A percentile compares a stretch with the other conserved stretches of the same genome.
Evolutionary conservation across 35 echinoderm and acorn worm genomes (phyloP).

Genomic region (Heliocidaris erythrogramma): DNA sequence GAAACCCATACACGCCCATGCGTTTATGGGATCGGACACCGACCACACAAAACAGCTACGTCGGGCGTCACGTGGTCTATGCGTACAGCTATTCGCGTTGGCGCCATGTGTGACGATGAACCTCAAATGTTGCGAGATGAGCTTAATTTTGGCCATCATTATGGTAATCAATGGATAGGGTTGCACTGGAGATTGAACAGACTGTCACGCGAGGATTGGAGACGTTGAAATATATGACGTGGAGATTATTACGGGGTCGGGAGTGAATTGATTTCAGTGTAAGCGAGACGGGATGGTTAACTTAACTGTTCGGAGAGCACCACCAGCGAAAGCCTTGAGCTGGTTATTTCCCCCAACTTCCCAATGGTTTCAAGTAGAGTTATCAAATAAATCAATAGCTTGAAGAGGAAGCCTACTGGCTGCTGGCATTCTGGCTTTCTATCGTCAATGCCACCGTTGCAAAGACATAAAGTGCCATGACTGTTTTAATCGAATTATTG

Average conservation of each 20-base stretch:
- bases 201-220: background rate
- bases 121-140: background rate
- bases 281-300: background rate
- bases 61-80: background rate
- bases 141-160: background rate
- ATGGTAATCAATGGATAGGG: conserved; percentile 3
- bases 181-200: background rate
- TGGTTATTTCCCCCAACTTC: background rate
- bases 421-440: background rate
- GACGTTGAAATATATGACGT: background rate
- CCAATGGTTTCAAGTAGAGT: background rate
- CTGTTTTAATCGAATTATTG: background rate
- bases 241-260: background rate
- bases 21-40: no score
- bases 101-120: background rate
- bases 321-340: background rate
- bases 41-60: no score
- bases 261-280: background rate
- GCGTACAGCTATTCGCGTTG: background rate
- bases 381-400: background rate
- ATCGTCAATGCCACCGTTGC: background rate
- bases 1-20: no score
- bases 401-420: background rate
- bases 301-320: background rate
- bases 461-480: background rate